Evolutionary conservation across 2,113 vertebrate genomes (phyloP).

Genomic region (Tiliqua scincoides): DNA sequence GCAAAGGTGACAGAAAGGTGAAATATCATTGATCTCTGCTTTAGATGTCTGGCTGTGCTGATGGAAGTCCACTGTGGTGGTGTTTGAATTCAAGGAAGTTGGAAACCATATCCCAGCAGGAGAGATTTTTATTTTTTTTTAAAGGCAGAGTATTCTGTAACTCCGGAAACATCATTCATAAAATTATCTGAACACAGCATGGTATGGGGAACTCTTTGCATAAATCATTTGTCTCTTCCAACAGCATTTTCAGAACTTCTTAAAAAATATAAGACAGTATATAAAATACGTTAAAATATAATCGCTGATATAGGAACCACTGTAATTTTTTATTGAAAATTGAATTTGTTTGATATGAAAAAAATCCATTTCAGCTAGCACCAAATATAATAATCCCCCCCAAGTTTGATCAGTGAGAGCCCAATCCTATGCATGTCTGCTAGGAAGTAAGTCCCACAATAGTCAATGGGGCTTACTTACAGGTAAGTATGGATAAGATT

Average conservation of each 20-base stretch:
- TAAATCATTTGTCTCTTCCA: background rate
- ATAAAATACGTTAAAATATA: background rate
- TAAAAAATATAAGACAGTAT: background rate
- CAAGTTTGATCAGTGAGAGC: background rate
- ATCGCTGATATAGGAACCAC: background rate
- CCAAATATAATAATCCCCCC: background rate
- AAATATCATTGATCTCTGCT: conserved; percentile 35
- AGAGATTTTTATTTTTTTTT: no score
- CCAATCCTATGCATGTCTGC: no score
- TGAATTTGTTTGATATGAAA: background rate
- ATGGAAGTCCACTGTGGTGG: conserved; percentile 45
- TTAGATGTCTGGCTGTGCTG: conserved; percentile 41
- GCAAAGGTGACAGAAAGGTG: conserved; percentile 45
- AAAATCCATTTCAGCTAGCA: background rate
- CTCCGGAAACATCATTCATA: conserved; percentile 14
- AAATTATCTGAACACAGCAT: background rate
- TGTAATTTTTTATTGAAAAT: background rate
- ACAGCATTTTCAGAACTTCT: background rate
- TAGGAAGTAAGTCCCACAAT: no score
- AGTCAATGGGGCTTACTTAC: no score
- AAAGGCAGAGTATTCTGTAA: background rate
- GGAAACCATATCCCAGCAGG: conserved; percentile 45
- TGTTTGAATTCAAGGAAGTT: conserved; percentile 54
- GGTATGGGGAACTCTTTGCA: conserved; percentile 24
- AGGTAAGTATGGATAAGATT: no score